Percentiles rank a stretch among this genome's conserved stretches.
These are phyloP conservation scores for Lepisosteus osseus DNA, from an alignment of 2,113 vertebrate species.

Conservation along the genomic window DNA sequence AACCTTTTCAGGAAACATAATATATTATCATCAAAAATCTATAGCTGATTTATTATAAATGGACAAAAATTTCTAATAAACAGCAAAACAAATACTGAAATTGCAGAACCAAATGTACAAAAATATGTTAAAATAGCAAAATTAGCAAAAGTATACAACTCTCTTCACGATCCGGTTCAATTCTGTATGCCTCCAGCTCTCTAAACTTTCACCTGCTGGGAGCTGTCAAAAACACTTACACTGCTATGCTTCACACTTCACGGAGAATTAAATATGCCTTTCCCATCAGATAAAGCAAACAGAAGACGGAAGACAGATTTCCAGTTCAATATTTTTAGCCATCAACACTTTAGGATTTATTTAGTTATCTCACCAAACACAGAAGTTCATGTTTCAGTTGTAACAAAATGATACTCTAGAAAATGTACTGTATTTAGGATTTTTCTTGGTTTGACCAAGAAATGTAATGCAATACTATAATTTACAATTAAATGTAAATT, in stretches of 20 bases:
- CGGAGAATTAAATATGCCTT: constrained; percentile 62
- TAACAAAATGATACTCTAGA: no score
- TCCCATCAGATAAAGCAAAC: constrained; percentile 47
- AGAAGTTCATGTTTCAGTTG: not conserved
- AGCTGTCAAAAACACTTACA: constrained; percentile 65
- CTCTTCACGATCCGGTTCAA: constrained; percentile 52
- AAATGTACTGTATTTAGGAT: no score
- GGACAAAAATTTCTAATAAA: no score
- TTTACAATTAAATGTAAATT: no score
- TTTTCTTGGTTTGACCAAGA: no score
- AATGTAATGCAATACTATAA: no score
- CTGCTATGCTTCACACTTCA: constrained; percentile 58
- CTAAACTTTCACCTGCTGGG: constrained; percentile 65
- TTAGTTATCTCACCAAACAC: constrained; percentile 49
- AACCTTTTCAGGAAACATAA: no score
- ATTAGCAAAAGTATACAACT: constrained; percentile 41
- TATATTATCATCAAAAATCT: no score
- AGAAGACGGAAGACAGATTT: constrained; percentile 54
- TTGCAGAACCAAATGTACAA: no score
- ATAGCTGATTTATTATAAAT: no score
- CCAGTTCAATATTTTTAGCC: constrained; percentile 64
- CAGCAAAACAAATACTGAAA: no score
- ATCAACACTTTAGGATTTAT: constrained; percentile 61
- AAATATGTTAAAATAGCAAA: no score
- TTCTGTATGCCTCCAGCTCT: constrained; percentile 50